Evolutionary conservation across 2,113 vertebrate species (phyloP), one percentile per base, ranked within the genome.

Genomic region (Catagonus wagneri): DNA sequence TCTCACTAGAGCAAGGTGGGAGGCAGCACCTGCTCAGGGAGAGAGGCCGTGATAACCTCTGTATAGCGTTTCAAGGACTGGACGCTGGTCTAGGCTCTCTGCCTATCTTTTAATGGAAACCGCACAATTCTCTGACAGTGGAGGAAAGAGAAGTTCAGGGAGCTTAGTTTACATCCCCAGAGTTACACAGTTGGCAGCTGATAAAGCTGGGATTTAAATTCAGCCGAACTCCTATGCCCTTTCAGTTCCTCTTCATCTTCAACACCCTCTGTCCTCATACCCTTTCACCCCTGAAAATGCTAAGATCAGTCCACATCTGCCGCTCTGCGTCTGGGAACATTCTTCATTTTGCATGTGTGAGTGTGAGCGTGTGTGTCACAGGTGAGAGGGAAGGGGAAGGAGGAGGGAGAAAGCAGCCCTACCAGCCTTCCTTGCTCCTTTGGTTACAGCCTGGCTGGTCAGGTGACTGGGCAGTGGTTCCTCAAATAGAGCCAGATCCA

Each of bases 11-110:
- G 39, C 1, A 3, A 2, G 27, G 20, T 29, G 2, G 19, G 20
- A 12, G 1, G 20, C 9, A 3, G 23, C 16, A 0, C 19, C 6
- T 7, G 5, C 16, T 29, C 3, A 0, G 34, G 32, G 39, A 17
- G 3, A 16, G 6, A 16, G 25, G 56, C 44, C 1, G 12, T 7
- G 32, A 4, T 36, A 27, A 17, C 7, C 69, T n/a, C 50, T 13
- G 25, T 36, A 0, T 32, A 23, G 20, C 19, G 23, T 50, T 23
- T 5, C 52, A 56, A 9, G 29, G 29, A 1, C 71, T 32, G 4
- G 34, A 3, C 6, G 27, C 20, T 22, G 32, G 56, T 44, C 83
- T 27, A 34, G 27, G 3, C 36, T 27, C 61, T 58, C 0, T 16
- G 29, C 34, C 27, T 65, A 0, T 29, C 16, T 63, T 12, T 76